Evolutionary conservation across 2,888 invertebrate species (phyloP).

Genomic region (Hirtodrosophila confusa): DNA sequence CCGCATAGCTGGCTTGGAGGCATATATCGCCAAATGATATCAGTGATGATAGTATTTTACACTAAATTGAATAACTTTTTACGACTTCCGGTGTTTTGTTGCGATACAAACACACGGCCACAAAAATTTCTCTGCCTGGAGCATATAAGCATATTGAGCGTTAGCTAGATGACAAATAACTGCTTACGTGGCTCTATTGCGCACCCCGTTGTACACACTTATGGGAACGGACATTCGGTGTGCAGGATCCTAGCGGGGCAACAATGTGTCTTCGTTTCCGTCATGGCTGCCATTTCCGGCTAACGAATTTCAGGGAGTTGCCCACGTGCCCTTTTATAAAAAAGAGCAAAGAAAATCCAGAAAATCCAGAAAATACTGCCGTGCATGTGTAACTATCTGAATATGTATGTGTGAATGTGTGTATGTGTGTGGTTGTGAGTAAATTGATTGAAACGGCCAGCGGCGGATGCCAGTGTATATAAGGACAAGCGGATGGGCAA

Average conservation of each 20-base stretch:
- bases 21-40: conserved; percentile 3
- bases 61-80: conserved; percentile 73
- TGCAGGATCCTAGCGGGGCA: conserved; percentile 36
- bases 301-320: conserved; percentile 64
- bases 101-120: conserved; percentile 19
- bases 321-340: conserved; percentile 50
- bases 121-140: conserved; percentile 34
- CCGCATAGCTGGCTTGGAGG: background rate
- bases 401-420: conserved; percentile 8
- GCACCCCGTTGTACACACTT: conserved; percentile 17
- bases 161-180: conserved; percentile 68
- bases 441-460: conserved; percentile 81
- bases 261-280: conserved; percentile 78
- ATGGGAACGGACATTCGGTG: conserved; percentile 19
- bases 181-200: conserved; percentile 48
- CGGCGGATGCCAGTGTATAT: conserved; percentile 68
- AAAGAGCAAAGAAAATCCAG: conserved; percentile 24
- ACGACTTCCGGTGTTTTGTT: conserved; percentile 65
- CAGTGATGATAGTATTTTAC: conserved; percentile 19
- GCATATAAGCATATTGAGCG: conserved; percentile 46
- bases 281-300: conserved; percentile 73
- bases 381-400: conserved; percentile 32
- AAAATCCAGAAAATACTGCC: conserved; percentile 31
- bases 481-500: conserved; percentile 48
- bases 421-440: conserved; percentile 39